These are phyloP conservation scores for Acleris sparsana DNA, from an alignment of 2,888 invertebrate species.

Conservation along the genomic window DNA sequence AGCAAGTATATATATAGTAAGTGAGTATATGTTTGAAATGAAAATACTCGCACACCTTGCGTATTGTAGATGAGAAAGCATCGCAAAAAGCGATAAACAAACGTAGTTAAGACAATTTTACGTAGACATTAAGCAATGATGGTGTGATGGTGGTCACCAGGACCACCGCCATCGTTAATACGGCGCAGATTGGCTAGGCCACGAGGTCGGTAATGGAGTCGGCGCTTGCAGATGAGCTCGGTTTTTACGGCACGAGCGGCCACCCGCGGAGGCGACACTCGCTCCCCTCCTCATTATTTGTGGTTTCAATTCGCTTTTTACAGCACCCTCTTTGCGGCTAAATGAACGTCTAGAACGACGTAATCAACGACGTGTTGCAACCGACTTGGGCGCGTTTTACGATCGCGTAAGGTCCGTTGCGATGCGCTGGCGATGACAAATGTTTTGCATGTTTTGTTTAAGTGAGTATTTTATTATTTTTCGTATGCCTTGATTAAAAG, in stretches of 20 bases:
- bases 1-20: too few relatives aligned
- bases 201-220: constrained; percentile 67
- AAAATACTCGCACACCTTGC: neutral
- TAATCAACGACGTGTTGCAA: constrained; percentile 48
- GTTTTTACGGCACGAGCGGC: constrained; percentile 82
- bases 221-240: constrained; percentile 72
- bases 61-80: neutral
- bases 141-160: constrained; percentile 45
- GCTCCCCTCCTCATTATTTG: constrained; percentile 75
- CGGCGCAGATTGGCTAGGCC: constrained; percentile 73
- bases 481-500: constrained; percentile 47
- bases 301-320: constrained; percentile 83
- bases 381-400: constrained; percentile 39
- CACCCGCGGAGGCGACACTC: constrained; percentile 75
- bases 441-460: constrained; percentile 4
- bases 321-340: constrained; percentile 67
- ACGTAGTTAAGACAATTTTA: constrained; percentile 15
- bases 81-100: constrained; percentile 4
- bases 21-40: too few relatives aligned
- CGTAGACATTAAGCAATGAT: constrained; percentile 42
- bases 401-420: constrained; percentile 33
- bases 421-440: constrained; percentile 27
- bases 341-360: constrained; percentile 60
- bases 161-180: constrained; percentile 75
- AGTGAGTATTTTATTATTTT: constrained; percentile 39